These are phyloP conservation scores for Leptodactylus fuscus DNA, from an alignment of 2,113 vertebrate species.

Conservation along the genomic window DNA sequence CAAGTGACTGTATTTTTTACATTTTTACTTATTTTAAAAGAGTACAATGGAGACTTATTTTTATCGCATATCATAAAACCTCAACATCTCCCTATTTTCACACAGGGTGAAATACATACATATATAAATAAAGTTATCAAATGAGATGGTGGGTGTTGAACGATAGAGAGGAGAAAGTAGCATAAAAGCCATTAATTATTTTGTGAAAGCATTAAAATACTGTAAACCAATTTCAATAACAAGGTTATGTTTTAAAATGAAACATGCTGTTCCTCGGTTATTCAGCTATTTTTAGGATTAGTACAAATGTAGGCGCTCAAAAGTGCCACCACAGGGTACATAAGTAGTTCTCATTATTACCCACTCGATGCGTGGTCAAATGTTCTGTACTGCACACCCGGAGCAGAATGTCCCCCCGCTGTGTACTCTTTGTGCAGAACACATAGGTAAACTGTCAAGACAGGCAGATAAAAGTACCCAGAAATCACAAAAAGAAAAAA, in stretches of 20 bases:
- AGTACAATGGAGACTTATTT: not conserved
- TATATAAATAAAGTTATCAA: not conserved
- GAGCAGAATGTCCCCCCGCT: slow-evolving; percentile 46
- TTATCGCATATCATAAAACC: not conserved
- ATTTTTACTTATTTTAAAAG: not conserved
- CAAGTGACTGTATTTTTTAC: not conserved
- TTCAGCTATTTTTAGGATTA: slow-evolving; percentile 47
- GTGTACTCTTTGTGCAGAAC: slow-evolving; percentile 41
- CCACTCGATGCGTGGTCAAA: slow-evolving; percentile 47
- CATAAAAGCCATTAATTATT: slow-evolving; percentile 44
- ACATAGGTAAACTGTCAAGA: slow-evolving; percentile 34
- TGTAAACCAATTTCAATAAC: slow-evolving; percentile 52
- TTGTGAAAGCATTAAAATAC: slow-evolving; percentile 12
- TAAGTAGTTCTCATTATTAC: slow-evolving; percentile 53
- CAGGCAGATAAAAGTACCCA: slow-evolving; percentile 45
- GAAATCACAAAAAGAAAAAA: slow-evolving; percentile 26
- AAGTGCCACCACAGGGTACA: slow-evolving; percentile 52
- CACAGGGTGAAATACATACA: not conserved
- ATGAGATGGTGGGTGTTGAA: slow-evolving; percentile 30
- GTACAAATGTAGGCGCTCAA: slow-evolving; percentile 47
- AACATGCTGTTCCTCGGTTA: slow-evolving; percentile 48
- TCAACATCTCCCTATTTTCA: not conserved
- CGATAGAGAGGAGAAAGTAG: not conserved
- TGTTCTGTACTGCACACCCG: slow-evolving; percentile 33
- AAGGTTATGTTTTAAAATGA: slow-evolving; percentile 57